Percentiles rank a stretch among this genome's conserved stretches.
These are phyloP conservation scores for Ctenoplectra terminalis DNA, from an alignment of 1,140 invertebrate genomes.

Conservation along the genomic window DNA sequence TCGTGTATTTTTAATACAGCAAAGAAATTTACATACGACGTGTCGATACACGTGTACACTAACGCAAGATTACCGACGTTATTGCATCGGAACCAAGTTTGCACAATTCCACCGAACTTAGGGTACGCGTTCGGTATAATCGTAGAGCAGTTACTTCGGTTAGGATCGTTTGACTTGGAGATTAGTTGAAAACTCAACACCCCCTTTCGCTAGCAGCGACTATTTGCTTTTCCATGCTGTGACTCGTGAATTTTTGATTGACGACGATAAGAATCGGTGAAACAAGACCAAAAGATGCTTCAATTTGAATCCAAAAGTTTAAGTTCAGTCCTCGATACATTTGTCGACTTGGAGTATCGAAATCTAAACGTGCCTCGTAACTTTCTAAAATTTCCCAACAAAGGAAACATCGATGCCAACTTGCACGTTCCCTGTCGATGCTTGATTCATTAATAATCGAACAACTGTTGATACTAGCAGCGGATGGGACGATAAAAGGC, in stretches of 20 bases:
- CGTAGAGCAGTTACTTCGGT: constrained; percentile 30
- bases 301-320: background rate
- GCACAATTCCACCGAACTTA: constrained; percentile 39
- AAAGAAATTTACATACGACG: constrained; percentile 2
- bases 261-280: background rate
- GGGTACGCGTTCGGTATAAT: constrained; percentile 23
- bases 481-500: background rate
- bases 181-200: constrained; percentile 50
- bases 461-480: constrained; percentile 55
- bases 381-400: no score
- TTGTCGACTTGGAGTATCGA: background rate
- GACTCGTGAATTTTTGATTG: constrained; percentile 21
- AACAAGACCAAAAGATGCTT: accelerated
- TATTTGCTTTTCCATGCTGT: background rate
- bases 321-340: background rate
- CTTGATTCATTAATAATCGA: constrained; percentile 53
- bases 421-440: background rate
- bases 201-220: background rate
- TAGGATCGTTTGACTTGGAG: constrained; percentile 45
- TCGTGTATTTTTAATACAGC: background rate
- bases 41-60: background rate
- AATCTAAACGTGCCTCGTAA: background rate
- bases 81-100: constrained; percentile 46
- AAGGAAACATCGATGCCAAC: background rate
- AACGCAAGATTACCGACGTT: constrained; percentile 49